Conservation (phyloP, 2,888 invertebrate genomes). For the Polymixis flavicincta region DNA sequence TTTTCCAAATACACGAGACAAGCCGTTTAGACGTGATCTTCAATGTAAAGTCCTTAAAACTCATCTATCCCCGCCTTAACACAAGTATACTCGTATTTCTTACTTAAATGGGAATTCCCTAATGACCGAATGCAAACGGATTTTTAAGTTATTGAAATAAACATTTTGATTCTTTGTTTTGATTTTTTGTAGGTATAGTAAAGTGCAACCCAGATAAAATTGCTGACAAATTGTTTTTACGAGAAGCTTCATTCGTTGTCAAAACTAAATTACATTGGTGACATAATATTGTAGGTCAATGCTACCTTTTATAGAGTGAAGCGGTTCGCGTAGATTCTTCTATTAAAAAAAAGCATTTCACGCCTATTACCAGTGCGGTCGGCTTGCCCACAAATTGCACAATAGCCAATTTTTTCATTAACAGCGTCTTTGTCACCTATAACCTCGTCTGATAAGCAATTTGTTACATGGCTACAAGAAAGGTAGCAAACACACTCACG, state of each 20-base stretch:
- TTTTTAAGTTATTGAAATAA: too few relatives aligned
- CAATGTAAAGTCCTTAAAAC: too few relatives aligned
- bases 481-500: conserved; percentile 82
- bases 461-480: conserved; percentile 88
- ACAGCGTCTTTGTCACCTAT: conserved; percentile 85
- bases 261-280: conserved; percentile 41
- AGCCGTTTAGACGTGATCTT: too few relatives aligned
- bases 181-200: neutral
- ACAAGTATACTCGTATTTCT: too few relatives aligned
- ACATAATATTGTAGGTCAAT: conserved; percentile 61
- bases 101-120: too few relatives aligned
- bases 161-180: too few relatives aligned
- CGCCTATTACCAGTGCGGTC: conserved; percentile 79
- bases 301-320: conserved; percentile 53
- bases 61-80: too few relatives aligned
- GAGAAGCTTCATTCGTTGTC: conserved; percentile 25
- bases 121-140: too few relatives aligned
- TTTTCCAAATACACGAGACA: too few relatives aligned
- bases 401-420: conserved; percentile 82
- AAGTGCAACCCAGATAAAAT: neutral
- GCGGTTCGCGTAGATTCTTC: conserved; percentile 66
- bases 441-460: conserved; percentile 88
- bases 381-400: conserved; percentile 76
- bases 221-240: conserved; percentile 11
- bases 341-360: conserved; percentile 77